Evolutionary conservation across 2,888 invertebrate genomes (phyloP), one percentile per base, ranked within the genome.

Genomic region (Cataglyphis cursor): DNA sequence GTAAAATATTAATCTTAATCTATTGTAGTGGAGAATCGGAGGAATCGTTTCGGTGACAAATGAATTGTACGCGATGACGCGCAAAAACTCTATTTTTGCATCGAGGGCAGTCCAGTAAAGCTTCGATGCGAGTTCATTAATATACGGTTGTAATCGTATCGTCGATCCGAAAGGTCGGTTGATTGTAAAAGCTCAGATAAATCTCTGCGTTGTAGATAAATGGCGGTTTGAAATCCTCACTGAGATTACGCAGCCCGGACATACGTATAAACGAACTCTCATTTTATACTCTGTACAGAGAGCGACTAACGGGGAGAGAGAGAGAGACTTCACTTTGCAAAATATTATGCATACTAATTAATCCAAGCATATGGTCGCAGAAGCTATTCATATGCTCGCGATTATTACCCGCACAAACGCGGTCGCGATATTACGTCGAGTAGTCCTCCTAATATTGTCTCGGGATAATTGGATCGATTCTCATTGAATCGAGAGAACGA

Each of bases 391-490:
- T 57, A 51, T 51, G n/a, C 38, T 57, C 62, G 76, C 65, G 59
- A 64, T 64, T 74, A 64, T 84, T 75, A 64, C 68, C 80, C 59
- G n/a, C 38, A 38, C 61, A 57, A 57, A 66, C 66, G 44, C 24
- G 12, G n/a, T 21, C 21, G 38, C 12, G 24, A 44, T 54, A 54
- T 18, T n/a, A 28, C 38, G 15, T 21, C 18, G 61, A 61, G 31
- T 9, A 15, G 48, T 54, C 54, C 57, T 68, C 28, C 78, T 80
- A 80, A 80, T 80, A 80, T 80, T 80, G 73, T 80, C 78, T 72
- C 73, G 73, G 18, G 18, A 54, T 80, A 80, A 80, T 72, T 80
- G 78, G 44, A 80, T 72, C 59, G 70, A 41, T 28, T 57, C 44
- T 51, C 65, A 44, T 78, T 44, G 78, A 68, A 78, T 78, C 59